These are phyloP conservation scores for Sorex fumeus DNA, from an alignment of 2,113 vertebrate genomes.

Conservation along the genomic window DNA sequence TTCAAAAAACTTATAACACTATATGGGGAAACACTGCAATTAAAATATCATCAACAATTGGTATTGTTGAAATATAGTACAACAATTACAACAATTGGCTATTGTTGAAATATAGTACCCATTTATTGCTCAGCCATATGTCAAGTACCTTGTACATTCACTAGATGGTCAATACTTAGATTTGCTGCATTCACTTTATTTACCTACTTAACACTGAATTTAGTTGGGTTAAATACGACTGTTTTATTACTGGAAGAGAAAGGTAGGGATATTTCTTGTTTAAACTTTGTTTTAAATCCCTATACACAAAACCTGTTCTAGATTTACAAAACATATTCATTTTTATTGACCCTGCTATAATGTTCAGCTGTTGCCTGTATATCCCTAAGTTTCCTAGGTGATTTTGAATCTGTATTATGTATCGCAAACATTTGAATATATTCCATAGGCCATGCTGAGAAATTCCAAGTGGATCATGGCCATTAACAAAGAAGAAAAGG, in stretches of 20 bases:
- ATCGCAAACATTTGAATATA: background rate
- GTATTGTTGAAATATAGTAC: too few species aligned
- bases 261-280: background rate
- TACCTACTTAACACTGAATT: background rate
- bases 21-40: background rate
- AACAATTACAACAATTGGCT: too few species aligned
- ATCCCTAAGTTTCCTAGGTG: conserved; percentile 22
- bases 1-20: background rate
- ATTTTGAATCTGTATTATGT: background rate
- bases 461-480: background rate
- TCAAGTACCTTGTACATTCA: conserved; percentile 11
- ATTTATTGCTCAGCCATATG: background rate
- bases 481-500: background rate
- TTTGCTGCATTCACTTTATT: background rate
- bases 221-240: background rate
- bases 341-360: conserved; percentile 21
- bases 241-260: background rate
- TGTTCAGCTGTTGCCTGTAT: background rate
- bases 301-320: background rate
- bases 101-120: background rate
- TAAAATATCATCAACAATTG: background rate
- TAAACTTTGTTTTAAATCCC: conserved; percentile 28
- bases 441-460: background rate
- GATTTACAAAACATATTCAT: conserved; percentile 14
- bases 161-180: conserved; percentile 3